A percentile compares a stretch with the other conserved stretches of the same genome.
Conservation (phyloP, 2,797 vertebrate species). For the Pseudochirops cupreus region DNA sequence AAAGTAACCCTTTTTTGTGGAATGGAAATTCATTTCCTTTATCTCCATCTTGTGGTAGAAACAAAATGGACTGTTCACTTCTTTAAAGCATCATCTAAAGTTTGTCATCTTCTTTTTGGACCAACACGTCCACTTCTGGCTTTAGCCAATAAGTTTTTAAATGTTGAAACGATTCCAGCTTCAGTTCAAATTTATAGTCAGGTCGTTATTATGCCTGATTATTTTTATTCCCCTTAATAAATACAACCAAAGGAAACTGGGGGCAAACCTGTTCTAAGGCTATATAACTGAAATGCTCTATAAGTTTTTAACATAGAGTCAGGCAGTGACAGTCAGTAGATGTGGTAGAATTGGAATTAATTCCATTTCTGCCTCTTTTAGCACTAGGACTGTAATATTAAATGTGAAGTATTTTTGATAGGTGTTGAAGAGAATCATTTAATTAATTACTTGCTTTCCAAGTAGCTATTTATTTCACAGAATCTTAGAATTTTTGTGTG, state of each 20-base stretch:
- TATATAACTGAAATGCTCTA: background rate
- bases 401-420: slow-evolving; percentile 21
- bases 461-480: background rate
- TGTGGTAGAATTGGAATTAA: background rate
- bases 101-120: background rate
- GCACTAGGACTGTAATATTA: background rate
- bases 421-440: slow-evolving; percentile 16
- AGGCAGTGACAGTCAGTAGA: background rate
- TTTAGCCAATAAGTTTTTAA: background rate
- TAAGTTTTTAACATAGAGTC: background rate
- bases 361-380: background rate
- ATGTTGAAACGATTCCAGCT: background rate
- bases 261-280: background rate
- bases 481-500: slow-evolving; percentile 1
- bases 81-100: background rate
- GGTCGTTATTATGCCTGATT: background rate
- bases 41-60: slow-evolving; percentile 81
- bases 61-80: slow-evolving; percentile 30
- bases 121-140: background rate
- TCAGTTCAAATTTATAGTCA: background rate
- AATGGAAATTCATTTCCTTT: slow-evolving; percentile 71
- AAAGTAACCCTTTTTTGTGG: background rate
- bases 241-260: background rate
- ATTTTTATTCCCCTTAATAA: background rate
- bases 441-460: background rate